phyloP scores from a whole-genome alignment of 2,797 vertebrate genomes.

The Lycodopsis pacificus region DNA sequence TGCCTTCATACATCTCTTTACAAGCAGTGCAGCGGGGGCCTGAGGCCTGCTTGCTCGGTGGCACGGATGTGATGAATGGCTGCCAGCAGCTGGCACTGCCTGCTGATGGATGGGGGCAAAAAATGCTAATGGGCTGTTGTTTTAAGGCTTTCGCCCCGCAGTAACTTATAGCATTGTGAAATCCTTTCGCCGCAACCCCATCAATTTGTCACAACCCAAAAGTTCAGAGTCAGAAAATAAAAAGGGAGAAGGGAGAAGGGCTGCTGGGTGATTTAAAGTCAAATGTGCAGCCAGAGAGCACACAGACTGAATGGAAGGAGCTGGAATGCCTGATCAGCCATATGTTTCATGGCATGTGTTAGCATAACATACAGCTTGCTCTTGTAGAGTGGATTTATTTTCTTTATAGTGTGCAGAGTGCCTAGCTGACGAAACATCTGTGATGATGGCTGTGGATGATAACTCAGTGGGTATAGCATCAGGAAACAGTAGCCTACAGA shows the following conservation, averaged over 20 bases:
- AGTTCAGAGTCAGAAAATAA: conserved; percentile 63
- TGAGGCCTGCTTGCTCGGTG: conserved; percentile 51
- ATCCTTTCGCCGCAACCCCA: conserved; percentile 59
- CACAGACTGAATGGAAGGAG: conserved; percentile 36
- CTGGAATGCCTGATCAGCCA: conserved; percentile 33
- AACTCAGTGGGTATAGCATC: conserved; percentile 14
- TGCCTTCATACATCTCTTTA: conserved; percentile 69
- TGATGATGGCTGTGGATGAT: conserved; percentile 22
- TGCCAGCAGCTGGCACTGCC: conserved; percentile 56
- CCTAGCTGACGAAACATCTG: conserved; percentile 56
- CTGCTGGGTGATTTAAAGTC: conserved; percentile 63
- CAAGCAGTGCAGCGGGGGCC: conserved; percentile 56
- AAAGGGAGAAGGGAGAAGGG: conserved; percentile 28
- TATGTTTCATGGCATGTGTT: conserved; percentile 55
- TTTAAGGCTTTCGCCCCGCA: conserved; percentile 65
- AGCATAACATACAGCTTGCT: conserved; percentile 44
- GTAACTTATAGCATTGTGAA: conserved; percentile 69
- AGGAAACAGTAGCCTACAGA: conserved; percentile 5
- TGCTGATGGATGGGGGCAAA: conserved; percentile 65
- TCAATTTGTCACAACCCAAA: conserved; percentile 71
- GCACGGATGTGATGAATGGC: conserved; percentile 72
- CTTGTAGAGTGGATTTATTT: conserved; percentile 47
- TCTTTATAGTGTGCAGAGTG: conserved; percentile 51
- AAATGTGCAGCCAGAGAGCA: conserved; percentile 42
- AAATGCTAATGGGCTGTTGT: conserved; percentile 78